Base-by-base conservation (phyloP, 2,113 vertebrate species). In the Cygnus atratus region DNA sequence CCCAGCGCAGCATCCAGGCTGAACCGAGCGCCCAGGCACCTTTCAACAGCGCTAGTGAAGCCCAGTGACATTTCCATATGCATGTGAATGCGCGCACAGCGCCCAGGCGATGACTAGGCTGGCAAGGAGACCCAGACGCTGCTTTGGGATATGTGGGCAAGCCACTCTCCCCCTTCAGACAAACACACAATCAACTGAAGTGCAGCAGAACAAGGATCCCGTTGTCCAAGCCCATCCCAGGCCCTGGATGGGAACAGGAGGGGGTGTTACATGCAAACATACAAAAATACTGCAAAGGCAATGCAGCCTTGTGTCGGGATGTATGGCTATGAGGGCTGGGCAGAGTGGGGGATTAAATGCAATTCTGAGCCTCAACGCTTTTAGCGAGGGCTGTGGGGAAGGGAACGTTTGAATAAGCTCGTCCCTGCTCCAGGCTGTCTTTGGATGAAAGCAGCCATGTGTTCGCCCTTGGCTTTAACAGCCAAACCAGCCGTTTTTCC, bases 111-210 rank as follows among this genome's bases (percentile, higher is more conserved):
- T 1, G 33, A 48, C 74, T 10, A 54, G 74, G 77, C 89, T 94
- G 89, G 87, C 81, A 87, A 65, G 78, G 68, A 95, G 84, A 91
- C 35, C 10, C 78, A 82, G 87, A 62, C 3, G 0, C 81, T 61
- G 81, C 94, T 68, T 46, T 89, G 87, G 84, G 67, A 63, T 89
- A 73, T 7, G 89, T 95, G 94, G 91, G 94, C 83, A 91, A 89
- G 91, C 35, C 93, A 5, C 3, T 50, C 70, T 91, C 77, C 89
- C 77, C 91, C 94, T 89, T 92, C 94, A 63, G 2, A 3, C 20
- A 75, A 84, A 74, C 54, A 72, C 70, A 93, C 96, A 97, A 97
- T 95, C 81, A 88, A 92, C 89, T 84, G n/a, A 84, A 91, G 87
- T 1, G 13, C 7, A 85, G 84, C 66, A 92, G 89, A 97, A 97